Conservation (phyloP, 2,888 invertebrate genomes). For the Ophion obscuratus region DNA sequence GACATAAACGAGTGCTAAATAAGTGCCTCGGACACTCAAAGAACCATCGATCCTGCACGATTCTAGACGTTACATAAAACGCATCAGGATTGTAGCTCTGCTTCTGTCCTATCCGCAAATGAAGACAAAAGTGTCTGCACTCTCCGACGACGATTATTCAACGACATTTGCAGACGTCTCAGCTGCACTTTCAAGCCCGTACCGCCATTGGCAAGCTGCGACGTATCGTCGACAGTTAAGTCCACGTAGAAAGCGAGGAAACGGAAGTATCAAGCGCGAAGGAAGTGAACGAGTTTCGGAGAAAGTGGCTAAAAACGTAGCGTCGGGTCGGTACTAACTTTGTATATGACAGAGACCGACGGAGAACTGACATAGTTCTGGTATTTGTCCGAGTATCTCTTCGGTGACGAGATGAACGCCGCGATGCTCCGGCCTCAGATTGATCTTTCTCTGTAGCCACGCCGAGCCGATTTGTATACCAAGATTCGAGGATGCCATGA, state of each 20-base stretch:
- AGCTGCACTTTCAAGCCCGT: background rate
- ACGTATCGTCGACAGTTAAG: background rate
- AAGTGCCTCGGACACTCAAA: no score
- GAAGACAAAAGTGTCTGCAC: background rate
- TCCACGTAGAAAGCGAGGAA: no score
- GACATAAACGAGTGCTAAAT: no score
- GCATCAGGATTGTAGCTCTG: background rate
- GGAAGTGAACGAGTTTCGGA: background rate
- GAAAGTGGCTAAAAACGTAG: background rate
- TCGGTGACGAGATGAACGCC: constrained; percentile 99
- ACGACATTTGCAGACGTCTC: background rate
- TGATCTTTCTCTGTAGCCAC: constrained; percentile 99
- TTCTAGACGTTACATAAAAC: no score
- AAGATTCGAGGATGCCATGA: constrained; percentile 92
- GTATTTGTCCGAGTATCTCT: constrained; percentile 97
- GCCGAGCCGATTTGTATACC: constrained; percentile 98
- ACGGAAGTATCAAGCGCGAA: no score
- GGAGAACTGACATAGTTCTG: constrained; percentile 96
- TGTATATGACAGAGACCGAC: constrained; percentile 98
- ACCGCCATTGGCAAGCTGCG: background rate
- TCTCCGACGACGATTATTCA: background rate
- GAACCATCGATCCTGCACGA: no score
- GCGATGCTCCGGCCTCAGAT: constrained; percentile 97
- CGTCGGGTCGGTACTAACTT: constrained; percentile 89
- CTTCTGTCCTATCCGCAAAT: background rate